Percentiles rank a stretch among this genome's conserved stretches.
Evolutionary conservation across 2,113 vertebrate genomes (phyloP).

Genomic region (Pyrgilauda ruficollis): DNA sequence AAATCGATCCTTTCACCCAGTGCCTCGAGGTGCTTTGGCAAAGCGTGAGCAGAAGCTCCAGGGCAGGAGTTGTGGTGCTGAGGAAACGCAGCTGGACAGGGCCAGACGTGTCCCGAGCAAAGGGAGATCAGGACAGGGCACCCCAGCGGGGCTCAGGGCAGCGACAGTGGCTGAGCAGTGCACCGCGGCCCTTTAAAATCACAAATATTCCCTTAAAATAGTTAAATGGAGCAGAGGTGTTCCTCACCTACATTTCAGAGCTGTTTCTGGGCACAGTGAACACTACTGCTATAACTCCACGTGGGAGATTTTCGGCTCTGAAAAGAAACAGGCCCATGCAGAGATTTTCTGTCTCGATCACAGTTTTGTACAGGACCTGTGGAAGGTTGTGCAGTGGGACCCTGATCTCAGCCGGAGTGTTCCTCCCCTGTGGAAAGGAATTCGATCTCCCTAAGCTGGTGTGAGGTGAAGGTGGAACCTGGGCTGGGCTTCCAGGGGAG

Average conservation of each 20-base stretch:
- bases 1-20: accelerated
- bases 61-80: not conserved
- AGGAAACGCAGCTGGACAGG: not conserved
- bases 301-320: not conserved
- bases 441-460: not conserved
- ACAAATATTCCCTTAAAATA: not conserved
- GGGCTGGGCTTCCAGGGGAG: not conserved
- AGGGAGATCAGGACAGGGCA: not conserved
- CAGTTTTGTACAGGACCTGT: accelerated
- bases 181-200: not conserved
- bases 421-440: not conserved
- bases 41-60: not conserved
- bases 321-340: not conserved
- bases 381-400: not conserved
- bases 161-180: not conserved
- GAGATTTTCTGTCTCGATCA: not conserved
- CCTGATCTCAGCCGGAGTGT: not conserved
- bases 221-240: not conserved
- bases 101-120: not conserved
- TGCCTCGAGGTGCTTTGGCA: not conserved
- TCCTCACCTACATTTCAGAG: not conserved
- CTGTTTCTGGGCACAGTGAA: not conserved
- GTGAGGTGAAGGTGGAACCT: not conserved
- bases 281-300: accelerated
- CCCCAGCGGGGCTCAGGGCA: not conserved